A percentile compares a stretch with the other conserved stretches of the same genome.
Evolutionary conservation across 2,113 vertebrate species (phyloP).

Genomic region (Oceanodroma tethys): DNA sequence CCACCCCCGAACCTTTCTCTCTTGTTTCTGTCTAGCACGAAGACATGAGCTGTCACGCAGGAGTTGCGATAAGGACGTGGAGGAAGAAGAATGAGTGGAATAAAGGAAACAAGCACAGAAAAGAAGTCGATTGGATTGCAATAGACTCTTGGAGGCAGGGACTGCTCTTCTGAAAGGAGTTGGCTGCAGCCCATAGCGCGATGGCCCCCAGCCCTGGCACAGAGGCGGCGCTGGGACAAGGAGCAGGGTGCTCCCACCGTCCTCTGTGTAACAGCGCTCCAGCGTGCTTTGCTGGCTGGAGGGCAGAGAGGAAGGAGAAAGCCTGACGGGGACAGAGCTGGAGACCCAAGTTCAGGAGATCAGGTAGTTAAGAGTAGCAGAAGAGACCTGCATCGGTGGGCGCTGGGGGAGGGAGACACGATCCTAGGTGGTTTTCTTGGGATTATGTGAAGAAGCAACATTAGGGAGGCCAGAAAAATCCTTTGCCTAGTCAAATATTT

Average conservation of each 20-base stretch:
- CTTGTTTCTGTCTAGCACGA: not conserved
- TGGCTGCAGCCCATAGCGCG: rapidly evolving
- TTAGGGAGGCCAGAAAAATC: not conserved
- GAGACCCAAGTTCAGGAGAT: not conserved
- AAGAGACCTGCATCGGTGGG: rapidly evolving
- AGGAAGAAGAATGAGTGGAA: not conserved
- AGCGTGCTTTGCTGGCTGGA: not conserved
- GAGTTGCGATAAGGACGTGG: not conserved
- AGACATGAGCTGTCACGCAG: rapidly evolving
- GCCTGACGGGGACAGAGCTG: not conserved
- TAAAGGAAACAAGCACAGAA: not conserved
- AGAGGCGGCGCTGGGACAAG: not conserved
- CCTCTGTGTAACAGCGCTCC: not conserved
- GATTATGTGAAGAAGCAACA: not conserved
- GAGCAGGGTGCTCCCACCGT: not conserved
- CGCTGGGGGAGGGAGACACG: not conserved
- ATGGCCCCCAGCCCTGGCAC: not conserved
- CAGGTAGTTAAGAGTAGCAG: no score
- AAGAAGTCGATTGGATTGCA: rapidly evolving
- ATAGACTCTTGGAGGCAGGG: not conserved
- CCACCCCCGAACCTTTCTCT: not conserved
- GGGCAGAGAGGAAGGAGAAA: not conserved
- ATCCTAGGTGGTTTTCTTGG: not conserved
- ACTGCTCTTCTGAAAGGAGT: not conserved
- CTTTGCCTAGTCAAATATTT: not conserved